phyloP scores from a whole-genome alignment of 2,113 vertebrate genomes.

The Perognathus longimembris region DNA sequence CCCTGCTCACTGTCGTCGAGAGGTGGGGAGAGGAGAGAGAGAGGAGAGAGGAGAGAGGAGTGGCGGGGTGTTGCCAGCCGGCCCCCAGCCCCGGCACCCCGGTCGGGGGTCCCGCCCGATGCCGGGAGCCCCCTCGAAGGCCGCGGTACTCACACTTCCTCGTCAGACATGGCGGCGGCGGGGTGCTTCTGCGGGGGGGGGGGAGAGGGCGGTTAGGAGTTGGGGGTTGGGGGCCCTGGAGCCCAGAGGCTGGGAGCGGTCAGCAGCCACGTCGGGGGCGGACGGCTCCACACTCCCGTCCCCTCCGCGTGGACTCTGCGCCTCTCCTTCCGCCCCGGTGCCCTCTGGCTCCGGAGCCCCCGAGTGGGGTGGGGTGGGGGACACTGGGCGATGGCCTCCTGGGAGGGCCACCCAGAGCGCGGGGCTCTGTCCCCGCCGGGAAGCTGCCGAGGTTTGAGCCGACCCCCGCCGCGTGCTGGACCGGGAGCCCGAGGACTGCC shows the following conservation, averaged over 20 bases:
- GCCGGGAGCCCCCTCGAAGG: no score
- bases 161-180: slow-evolving; percentile 93
- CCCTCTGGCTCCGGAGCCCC: background rate
- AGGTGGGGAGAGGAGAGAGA: background rate
- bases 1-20: slow-evolving; percentile 88
- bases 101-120: background rate
- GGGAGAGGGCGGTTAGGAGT: background rate
- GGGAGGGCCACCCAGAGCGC: background rate
- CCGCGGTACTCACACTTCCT: slow-evolving; percentile 92
- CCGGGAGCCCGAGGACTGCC: no score
- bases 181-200: slow-evolving; percentile 84
- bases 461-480: background rate
- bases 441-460: background rate
- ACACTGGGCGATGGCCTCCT: rapidly evolving
- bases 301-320: background rate
- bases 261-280: background rate
- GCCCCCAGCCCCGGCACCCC: rapidly evolving
- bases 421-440: rapidly evolving
- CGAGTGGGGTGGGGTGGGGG: background rate
- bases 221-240: background rate
- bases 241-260: background rate
- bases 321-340: background rate
- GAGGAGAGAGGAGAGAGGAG: background rate
- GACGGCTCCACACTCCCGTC: background rate
- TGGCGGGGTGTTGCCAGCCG: background rate